Conservation (phyloP, 2,888 invertebrate species). For the Alcis repandata region DNA sequence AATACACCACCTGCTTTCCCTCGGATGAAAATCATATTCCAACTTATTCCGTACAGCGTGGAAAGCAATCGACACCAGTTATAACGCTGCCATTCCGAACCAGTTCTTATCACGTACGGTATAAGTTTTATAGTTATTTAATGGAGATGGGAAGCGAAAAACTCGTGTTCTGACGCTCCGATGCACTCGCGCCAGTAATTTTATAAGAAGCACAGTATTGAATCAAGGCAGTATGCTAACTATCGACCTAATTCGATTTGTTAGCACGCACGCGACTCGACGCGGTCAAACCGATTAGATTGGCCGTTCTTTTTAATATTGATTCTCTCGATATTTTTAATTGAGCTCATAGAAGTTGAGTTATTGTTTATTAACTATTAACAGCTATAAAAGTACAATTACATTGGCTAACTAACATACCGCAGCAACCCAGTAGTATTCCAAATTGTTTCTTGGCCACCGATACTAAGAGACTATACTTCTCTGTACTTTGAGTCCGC, state of each 20-base stretch:
- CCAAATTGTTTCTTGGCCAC: no score
- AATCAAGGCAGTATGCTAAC: conserved; percentile 32
- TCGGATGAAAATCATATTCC: conserved; percentile 72
- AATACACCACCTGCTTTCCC: conserved; percentile 69
- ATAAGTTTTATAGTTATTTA: conserved; percentile 46
- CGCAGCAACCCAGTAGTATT: not conserved
- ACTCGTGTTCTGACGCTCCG: conserved; percentile 61
- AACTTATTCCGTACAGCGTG: conserved; percentile 68
- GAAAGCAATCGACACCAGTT: conserved; percentile 67
- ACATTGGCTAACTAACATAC: not conserved
- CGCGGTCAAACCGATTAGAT: conserved; percentile 6
- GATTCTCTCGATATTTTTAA: not conserved
- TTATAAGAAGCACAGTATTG: conserved; percentile 33
- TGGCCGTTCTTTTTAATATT: not conserved
- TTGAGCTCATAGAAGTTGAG: not conserved
- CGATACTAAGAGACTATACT: no score
- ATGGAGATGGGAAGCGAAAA: conserved; percentile 58
- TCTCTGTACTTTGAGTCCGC: no score
- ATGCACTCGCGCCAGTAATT: conserved; percentile 54
- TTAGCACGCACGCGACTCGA: conserved; percentile 11
- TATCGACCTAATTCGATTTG: conserved; percentile 22
- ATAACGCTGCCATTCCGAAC: conserved; percentile 26
- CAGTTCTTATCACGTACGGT: not conserved
- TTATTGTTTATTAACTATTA: not conserved
- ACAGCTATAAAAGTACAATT: no score